Percentiles rank a stretch among this genome's conserved stretches.
Evolutionary conservation across 2,888 invertebrate species (phyloP).

Genomic region (Sarcophaga carnaria): DNA sequence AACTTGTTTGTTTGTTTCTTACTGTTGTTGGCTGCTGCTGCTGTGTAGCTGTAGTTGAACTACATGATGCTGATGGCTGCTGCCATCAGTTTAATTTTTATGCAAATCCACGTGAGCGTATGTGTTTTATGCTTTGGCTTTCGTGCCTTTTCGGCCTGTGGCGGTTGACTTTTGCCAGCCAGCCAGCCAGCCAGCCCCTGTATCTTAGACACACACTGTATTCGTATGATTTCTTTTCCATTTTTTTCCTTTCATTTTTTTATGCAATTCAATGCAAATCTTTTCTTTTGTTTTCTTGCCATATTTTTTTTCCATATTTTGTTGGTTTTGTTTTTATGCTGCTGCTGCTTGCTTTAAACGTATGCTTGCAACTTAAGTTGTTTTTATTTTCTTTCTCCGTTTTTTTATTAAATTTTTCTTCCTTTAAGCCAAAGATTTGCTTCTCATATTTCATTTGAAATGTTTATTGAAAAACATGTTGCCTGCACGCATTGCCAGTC

Average conservation of each 20-base stretch:
- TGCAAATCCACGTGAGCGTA: constrained; percentile 68
- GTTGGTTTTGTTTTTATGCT: no score
- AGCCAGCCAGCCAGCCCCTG: no score
- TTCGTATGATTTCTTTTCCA: constrained; percentile 18
- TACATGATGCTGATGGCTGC: constrained; percentile 14
- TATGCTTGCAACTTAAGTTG: neutral
- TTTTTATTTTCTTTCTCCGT: neutral
- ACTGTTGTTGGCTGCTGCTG: neutral
- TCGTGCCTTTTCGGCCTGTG: neutral
- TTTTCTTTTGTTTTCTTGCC: constrained; percentile 42
- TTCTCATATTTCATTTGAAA: constrained; percentile 41
- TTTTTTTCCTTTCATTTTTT: constrained; percentile 41
- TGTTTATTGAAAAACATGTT: constrained; percentile 50
- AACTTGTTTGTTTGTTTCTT: neutral
- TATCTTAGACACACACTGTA: neutral
- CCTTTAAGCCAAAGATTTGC: constrained; percentile 29
- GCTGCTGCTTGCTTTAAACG: no score
- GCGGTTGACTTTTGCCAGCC: neutral
- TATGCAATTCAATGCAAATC: constrained; percentile 48
- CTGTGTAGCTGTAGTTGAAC: no score
- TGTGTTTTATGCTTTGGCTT: constrained; percentile 44
- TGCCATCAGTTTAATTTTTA: constrained; percentile 50
- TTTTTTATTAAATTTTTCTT: constrained; percentile 1
- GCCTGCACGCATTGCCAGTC: constrained; percentile 63
- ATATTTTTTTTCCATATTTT: neutral